phyloP scores from a whole-genome alignment of 2,888 invertebrate genomes.

The Spisula solida region DNA sequence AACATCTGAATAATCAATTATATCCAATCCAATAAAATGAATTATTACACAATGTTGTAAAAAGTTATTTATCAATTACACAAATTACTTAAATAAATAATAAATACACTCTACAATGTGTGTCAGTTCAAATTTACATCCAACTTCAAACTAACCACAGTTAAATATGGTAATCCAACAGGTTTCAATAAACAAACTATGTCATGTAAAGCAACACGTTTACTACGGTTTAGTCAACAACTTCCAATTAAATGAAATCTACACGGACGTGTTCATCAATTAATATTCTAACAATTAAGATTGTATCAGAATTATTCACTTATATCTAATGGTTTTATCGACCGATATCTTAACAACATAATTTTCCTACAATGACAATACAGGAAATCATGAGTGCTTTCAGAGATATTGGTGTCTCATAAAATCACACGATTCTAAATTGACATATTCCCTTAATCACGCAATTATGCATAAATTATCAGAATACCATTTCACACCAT shows the following conservation, averaged over 20 bases:
- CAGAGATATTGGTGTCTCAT: not conserved
- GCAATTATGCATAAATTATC: no score
- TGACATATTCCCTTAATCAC: no score
- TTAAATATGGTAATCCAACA: no score
- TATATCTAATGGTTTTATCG: conserved; percentile 10
- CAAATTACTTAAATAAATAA: not conserved
- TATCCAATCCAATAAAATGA: not conserved
- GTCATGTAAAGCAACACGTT: not conserved
- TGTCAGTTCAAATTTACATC: no score
- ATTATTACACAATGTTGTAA: no score
- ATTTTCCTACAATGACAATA: not conserved
- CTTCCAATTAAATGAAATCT: not conserved
- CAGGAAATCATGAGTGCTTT: not conserved
- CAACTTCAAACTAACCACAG: no score
- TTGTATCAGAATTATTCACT: not conserved
- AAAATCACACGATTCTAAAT: not conserved
- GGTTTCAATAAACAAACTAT: no score
- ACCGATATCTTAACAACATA: not conserved
- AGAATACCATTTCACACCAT: no score
- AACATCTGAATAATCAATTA: not conserved
- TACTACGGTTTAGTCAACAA: not conserved
- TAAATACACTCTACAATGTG: no score
- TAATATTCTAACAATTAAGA: not conserved
- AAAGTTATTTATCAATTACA: not conserved
- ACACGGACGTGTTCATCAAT: not conserved